Percentiles rank a stretch among this genome's conserved stretches.
Conservation (phyloP, 2,797 vertebrate genomes). For the Pseudopleuronectes americanus region DNA sequence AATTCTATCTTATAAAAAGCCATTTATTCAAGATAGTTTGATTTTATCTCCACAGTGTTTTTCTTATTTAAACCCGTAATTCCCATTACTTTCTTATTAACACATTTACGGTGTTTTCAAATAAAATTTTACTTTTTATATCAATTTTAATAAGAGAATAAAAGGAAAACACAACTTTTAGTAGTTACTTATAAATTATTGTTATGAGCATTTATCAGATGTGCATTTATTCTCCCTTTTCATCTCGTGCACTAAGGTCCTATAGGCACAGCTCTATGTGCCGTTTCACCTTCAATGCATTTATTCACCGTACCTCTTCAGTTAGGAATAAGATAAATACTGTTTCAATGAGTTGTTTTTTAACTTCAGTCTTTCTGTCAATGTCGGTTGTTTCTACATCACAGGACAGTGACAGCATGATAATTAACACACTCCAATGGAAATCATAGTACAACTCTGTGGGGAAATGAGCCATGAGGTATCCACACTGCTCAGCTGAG, state of each 20-base stretch:
- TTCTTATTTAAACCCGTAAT: conserved; percentile 1
- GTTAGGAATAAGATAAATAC: conserved; percentile 4
- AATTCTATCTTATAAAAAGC: neutral
- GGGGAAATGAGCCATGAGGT: conserved; percentile 15
- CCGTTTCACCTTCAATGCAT: neutral
- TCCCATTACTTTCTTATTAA: neutral
- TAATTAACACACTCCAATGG: conserved; percentile 46
- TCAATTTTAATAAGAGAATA: too few relatives aligned
- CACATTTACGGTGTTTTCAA: neutral
- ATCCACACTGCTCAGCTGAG: conserved; percentile 13
- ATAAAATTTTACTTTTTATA: neutral
- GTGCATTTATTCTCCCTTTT: neutral
- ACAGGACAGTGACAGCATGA: conserved; percentile 24
- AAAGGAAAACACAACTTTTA: neutral
- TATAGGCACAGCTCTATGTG: neutral
- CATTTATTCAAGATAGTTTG: too few relatives aligned
- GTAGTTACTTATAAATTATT: too few relatives aligned
- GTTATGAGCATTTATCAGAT: neutral
- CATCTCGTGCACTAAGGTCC: neutral
- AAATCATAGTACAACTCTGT: conserved; percentile 15
- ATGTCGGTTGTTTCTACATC: conserved; percentile 34
- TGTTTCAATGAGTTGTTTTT: conserved; percentile 38
- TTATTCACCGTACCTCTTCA: conserved; percentile 4
- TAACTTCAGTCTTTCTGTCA: conserved; percentile 12
- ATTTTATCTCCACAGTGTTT: neutral